Evolutionary conservation across 2,113 vertebrate species (phyloP), one percentile per base, ranked within the genome.

Genomic region (Tupaia chinensis): DNA sequence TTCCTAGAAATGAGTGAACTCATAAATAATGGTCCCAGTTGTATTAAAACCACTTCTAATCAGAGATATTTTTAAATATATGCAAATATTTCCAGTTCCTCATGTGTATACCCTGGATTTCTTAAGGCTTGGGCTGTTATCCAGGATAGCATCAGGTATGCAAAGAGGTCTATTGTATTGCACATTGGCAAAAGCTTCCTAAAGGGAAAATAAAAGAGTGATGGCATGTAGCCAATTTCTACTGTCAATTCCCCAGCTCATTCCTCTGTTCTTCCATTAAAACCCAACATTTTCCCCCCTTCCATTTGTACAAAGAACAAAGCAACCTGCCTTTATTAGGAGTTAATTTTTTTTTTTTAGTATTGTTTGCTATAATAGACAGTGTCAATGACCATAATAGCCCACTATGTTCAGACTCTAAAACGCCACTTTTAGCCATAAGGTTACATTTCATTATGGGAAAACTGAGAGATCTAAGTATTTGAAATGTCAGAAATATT

Each of bases 81-180:
- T 91, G 89, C 85, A 97, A 98, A 95, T 93, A 98, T 95, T 96
- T 97, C 88, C 93, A 77, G 88, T 93, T 77, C 97, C 98, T 90
- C 88, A 54, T 90, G 83, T 92, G 66, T 88, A 89, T 69, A 94
- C 87, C 54, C 73, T 91, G 96, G 86, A 89, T 98, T 98, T 97
- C 97, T 98, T 80, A 94, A 98, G 93, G 96, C 63, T 91, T 97
- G 96, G 98, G 98, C 98, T 98, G 91, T 97, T 97, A 97, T 97
- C 97, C 97, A 98, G 97, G 86, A 96, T 34, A 92, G 89, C 94
- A 96, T 98, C 96, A 98, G 95, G 91, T 97, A 98, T 1, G 93
- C 95, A 97, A 97, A 97, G 95, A 97, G 79, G 89, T 87, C 97
- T 97, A 97, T 94, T 88, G 32, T 98, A 61, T 89, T 98, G 91